These are phyloP conservation scores for Papilio helenus DNA, from an alignment of 1,140 invertebrate genomes.

Conservation along the genomic window DNA sequence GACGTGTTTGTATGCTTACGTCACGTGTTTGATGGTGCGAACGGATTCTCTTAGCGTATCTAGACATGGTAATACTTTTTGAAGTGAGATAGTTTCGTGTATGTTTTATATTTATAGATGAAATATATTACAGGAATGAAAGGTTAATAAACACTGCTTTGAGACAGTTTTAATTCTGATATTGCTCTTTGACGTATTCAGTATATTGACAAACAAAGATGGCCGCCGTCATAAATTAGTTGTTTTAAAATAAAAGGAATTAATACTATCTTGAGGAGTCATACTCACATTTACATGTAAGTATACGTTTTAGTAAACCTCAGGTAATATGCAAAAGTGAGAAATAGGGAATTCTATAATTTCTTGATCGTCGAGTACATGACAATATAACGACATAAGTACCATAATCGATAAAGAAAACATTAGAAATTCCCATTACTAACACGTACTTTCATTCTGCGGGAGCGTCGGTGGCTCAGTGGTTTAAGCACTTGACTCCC, in stretches of 20 bases:
- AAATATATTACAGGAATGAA: too few relatives aligned
- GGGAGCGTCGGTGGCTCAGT: too few relatives aligned
- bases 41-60: not conserved
- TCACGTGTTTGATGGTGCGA: not conserved
- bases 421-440: conserved; percentile 3
- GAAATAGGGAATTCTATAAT: not conserved
- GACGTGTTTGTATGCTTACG: conserved; percentile 3
- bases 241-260: too few relatives aligned
- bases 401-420: not conserved
- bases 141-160: too few relatives aligned
- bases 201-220: too few relatives aligned
- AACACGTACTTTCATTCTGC: not conserved
- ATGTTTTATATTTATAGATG: not conserved
- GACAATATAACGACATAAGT: not conserved
- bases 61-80: not conserved
- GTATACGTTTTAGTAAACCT: too few relatives aligned
- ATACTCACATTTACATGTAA: too few relatives aligned
- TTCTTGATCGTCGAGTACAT: not conserved
- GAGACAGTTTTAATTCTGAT: not conserved
- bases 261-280: too few relatives aligned
- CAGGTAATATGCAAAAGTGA: not conserved
- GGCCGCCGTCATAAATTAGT: too few relatives aligned
- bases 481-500: too few relatives aligned
- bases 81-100: not conserved
- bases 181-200: too few relatives aligned